Evolutionary conservation across 1,140 invertebrate genomes (phyloP), one percentile per base, ranked within the genome.

Genomic region (Parapsyche elsis): DNA sequence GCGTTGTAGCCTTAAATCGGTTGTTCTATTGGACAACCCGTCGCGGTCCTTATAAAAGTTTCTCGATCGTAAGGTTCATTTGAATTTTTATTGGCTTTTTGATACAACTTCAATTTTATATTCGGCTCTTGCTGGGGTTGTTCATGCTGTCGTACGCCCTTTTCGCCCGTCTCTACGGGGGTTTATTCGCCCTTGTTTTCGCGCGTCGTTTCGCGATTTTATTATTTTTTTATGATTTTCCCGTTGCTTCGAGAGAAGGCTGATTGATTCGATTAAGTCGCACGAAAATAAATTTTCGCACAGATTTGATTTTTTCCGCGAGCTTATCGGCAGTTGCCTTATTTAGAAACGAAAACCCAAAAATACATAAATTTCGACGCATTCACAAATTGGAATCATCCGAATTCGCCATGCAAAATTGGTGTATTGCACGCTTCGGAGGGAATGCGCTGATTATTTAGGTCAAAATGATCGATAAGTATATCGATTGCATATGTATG

Each of bases 71-170:
- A 38, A 53, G 45, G 67, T 78, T 81, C 80, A 81, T 81, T 81
- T 81, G 76, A 81, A 81, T 81, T 78, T 81, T 81, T 81, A 81
- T 81, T 81, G 71, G 71, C 57, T 53, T 78, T 81, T 75, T 70
- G 71, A 75, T 73, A 67, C 70, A 67, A 70, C 70, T 77, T 73
- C 75, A 61, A 73, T 46, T 80, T 81, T 67, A 26, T 38, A 14
- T 19, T n/a, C 12, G 16, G 9, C 26, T 67, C 24, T 71, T 71
- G 23, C 64, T 14, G 30, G 46, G 73, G 70, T 30, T n/a, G 24
- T 74, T 46, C 57, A 53, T 0, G 19, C 38, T 71, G 24, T 79
- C 44, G 26, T n/a, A 14, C 61, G 45, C 7, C 71, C 71, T 30
- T 49, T 14, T 44, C 71, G 12, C 71, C 46, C 73, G 73, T 19